Conservation (phyloP, 2,888 invertebrate genomes). For the Autographa gamma region DNA sequence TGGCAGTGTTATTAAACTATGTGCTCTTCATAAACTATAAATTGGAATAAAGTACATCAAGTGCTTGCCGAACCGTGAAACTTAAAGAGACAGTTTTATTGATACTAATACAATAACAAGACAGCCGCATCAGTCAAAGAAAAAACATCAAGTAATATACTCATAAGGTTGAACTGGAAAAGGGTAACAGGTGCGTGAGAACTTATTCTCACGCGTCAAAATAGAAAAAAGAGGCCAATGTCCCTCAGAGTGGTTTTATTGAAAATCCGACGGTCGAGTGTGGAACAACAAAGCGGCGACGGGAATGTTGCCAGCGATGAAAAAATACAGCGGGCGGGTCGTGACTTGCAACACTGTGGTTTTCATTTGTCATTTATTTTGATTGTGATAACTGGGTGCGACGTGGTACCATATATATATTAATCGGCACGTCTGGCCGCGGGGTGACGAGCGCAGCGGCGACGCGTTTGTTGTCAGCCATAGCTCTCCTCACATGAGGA, state of each 20-base stretch:
- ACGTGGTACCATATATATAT: slow-evolving; percentile 69
- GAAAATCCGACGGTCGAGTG: slow-evolving; percentile 80
- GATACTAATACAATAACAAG: slow-evolving; percentile 9
- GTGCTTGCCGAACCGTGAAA: neutral
- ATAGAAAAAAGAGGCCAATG: slow-evolving; percentile 76
- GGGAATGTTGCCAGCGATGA: slow-evolving; percentile 77
- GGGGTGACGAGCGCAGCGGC: slow-evolving; percentile 43
- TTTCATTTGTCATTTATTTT: slow-evolving; percentile 90
- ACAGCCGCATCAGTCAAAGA: slow-evolving; percentile 35
- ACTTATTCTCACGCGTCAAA: slow-evolving; percentile 68
- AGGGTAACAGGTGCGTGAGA: slow-evolving; percentile 85
- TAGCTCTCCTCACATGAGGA: slow-evolving; percentile 37
- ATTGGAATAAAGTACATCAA: neutral
- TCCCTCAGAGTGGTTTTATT: slow-evolving; percentile 83
- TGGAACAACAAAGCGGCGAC: slow-evolving; percentile 80
- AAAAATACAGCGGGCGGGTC: slow-evolving; percentile 71
- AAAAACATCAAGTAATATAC: slow-evolving; percentile 46
- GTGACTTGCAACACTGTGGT: slow-evolving; percentile 86
- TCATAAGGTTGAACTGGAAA: slow-evolving; percentile 55
- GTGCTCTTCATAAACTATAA: neutral
- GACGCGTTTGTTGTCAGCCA: slow-evolving; percentile 43
- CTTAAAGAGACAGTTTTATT: slow-evolving; percentile 20
- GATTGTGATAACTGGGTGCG: slow-evolving; percentile 85
- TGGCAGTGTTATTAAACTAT: neutral
- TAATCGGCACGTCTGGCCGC: slow-evolving; percentile 57